Percentiles rank a stretch among this genome's conserved stretches.
These are phyloP conservation scores for Poeciliopsis prolifica DNA, from an alignment of 2,113 vertebrate species.

Conservation along the genomic window DNA sequence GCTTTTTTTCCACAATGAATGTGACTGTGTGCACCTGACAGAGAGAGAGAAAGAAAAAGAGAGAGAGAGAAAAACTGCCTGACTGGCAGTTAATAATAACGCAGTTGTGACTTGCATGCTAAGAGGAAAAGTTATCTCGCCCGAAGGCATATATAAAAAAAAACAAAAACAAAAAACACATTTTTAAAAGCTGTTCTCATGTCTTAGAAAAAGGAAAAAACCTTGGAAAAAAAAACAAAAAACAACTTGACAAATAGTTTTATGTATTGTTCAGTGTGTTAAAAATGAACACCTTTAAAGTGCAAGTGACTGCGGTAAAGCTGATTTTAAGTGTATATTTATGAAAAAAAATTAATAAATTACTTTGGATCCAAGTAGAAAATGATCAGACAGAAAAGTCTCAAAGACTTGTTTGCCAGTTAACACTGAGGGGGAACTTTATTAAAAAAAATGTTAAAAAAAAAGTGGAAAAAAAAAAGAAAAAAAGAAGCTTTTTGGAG, in stretches of 20 bases:
- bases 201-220: slow-evolving; percentile 6
- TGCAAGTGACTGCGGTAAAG: slow-evolving; percentile 11
- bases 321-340: slow-evolving; percentile 41
- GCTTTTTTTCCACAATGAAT: slow-evolving; percentile 43
- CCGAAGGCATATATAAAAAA: slow-evolving; percentile 15
- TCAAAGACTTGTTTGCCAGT: neutral
- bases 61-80: slow-evolving; percentile 31
- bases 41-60: slow-evolving; percentile 48
- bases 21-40: slow-evolving; percentile 51
- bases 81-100: slow-evolving; percentile 58
- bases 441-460: neutral
- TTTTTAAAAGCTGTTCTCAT: slow-evolving; percentile 20
- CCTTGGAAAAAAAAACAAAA: neutral
- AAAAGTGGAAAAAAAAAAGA: too few relatives aligned
- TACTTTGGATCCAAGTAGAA: slow-evolving; percentile 5
- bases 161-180: neutral
- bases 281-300: slow-evolving; percentile 14
- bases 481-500: slow-evolving; percentile 29
- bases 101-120: slow-evolving; percentile 41
- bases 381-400: neutral
- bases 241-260: slow-evolving; percentile 17
- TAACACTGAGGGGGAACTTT: slow-evolving; percentile 6
- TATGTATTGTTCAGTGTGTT: slow-evolving; percentile 13
- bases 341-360: slow-evolving; percentile 20
- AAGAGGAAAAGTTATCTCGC: slow-evolving; percentile 22